Evolutionary conservation across 1,140 invertebrate species (phyloP).

Genomic region (Platyura marginata): DNA sequence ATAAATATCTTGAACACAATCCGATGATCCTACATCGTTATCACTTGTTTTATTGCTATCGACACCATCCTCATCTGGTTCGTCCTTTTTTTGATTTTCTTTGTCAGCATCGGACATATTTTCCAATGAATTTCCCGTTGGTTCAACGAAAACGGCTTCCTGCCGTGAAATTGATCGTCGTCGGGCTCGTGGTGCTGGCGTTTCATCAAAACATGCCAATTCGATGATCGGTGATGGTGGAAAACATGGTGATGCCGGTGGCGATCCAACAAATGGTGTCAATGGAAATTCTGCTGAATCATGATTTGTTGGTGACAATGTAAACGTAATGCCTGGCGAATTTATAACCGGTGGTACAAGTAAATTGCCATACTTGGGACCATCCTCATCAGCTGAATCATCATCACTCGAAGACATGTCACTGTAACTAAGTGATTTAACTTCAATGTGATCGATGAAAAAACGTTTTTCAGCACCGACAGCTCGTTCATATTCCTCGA

Average conservation of each 20-base stretch:
- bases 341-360: conserved; percentile 11
- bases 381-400: conserved; percentile 30
- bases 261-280: conserved; percentile 23
- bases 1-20: conserved; percentile 50
- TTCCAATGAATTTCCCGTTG: conserved; percentile 41
- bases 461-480: conserved; percentile 26
- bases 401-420: conserved; percentile 29
- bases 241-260: conserved; percentile 27
- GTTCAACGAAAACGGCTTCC: conserved; percentile 57
- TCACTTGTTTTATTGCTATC: conserved; percentile 7
- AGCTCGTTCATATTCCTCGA: conserved; percentile 39
- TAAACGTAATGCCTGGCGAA: conserved; percentile 44
- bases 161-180: conserved; percentile 52
- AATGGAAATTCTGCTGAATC: conserved; percentile 22
- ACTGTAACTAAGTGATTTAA: conserved; percentile 24
- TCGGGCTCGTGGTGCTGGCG: conserved; percentile 25
- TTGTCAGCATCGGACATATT: conserved; percentile 37
- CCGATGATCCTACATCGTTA: conserved; percentile 10
- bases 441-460: conserved; percentile 18
- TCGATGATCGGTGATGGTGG: conserved; percentile 24
- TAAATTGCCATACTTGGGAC: conserved; percentile 20
- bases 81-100: conserved; percentile 26
- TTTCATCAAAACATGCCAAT: conserved; percentile 11
- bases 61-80: conserved; percentile 14
- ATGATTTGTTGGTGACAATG: conserved; percentile 35